Percentiles rank a stretch among this genome's conserved stretches.
These are phyloP conservation scores for Patella pellucida DNA, from an alignment of 2,888 invertebrate species.

Conservation along the genomic window DNA sequence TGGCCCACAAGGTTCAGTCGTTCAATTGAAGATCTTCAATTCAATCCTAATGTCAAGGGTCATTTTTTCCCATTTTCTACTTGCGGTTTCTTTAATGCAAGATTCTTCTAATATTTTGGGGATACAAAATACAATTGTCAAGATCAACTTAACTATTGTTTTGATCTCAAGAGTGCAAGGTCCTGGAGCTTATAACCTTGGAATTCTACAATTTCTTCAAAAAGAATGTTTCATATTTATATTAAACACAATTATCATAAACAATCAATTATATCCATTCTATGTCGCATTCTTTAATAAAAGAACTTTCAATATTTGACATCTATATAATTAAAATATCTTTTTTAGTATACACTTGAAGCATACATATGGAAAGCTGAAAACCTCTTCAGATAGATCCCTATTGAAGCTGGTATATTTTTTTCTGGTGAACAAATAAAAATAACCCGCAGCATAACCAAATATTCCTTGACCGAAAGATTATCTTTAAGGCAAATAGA, in stretches of 20 bases:
- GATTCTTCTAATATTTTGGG: too few species aligned
- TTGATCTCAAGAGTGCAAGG: too few species aligned
- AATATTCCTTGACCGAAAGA: background rate
- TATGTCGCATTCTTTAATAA: background rate
- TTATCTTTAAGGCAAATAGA: constrained; percentile 6
- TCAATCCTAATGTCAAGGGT: too few species aligned
- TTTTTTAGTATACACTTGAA: background rate
- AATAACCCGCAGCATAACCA: constrained; percentile 1
- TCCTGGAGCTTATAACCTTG: background rate
- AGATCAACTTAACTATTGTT: too few species aligned
- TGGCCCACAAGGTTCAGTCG: too few species aligned
- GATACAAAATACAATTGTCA: too few species aligned
- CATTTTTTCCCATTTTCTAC: too few species aligned
- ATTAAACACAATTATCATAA: background rate
- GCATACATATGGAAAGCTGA: background rate
- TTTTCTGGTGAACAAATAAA: background rate
- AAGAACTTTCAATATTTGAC: constrained; percentile 6
- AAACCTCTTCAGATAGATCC: background rate
- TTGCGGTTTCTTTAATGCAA: too few species aligned
- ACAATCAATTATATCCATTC: background rate
- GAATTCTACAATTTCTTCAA: background rate
- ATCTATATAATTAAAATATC: background rate
- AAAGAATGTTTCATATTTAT: background rate
- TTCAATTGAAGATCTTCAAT: too few species aligned
- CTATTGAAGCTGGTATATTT: background rate